These are phyloP conservation scores for Hiodon tergisus DNA, from an alignment of 2,113 vertebrate species.

Conservation along the genomic window DNA sequence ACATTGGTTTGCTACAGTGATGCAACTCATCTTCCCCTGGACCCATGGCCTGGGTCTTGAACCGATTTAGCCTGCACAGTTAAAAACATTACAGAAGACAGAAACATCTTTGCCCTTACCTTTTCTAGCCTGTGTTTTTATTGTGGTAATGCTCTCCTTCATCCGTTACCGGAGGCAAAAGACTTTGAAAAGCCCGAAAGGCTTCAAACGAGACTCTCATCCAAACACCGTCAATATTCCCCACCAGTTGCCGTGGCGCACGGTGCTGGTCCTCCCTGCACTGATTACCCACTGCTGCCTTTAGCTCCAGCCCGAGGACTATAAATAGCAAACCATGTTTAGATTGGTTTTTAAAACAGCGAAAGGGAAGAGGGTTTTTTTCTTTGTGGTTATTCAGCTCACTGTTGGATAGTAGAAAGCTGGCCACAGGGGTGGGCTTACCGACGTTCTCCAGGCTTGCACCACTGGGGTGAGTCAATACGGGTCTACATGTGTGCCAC, in stretches of 20 bases:
- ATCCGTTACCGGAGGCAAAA: too few species aligned
- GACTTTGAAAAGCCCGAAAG: too few species aligned
- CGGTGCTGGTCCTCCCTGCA: neutral
- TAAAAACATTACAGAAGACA: too few species aligned
- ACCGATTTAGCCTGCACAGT: too few species aligned
- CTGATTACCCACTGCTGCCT: neutral
- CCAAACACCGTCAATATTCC: neutral
- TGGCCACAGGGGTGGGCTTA: constrained; percentile 38
- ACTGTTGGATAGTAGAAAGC: constrained; percentile 27
- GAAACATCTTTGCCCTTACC: too few species aligned
- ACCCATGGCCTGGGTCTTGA: too few species aligned
- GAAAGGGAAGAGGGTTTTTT: neutral
- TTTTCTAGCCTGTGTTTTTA: too few species aligned
- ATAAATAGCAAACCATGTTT: constrained; percentile 12
- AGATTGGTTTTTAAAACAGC: constrained; percentile 13
- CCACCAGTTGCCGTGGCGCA: neutral
- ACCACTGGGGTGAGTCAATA: constrained; percentile 44
- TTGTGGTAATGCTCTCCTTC: too few species aligned
- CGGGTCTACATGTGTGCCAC: constrained; percentile 2
- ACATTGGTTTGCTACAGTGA: neutral
- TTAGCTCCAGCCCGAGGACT: neutral
- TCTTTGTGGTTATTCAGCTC: neutral
- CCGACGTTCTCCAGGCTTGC: constrained; percentile 33
- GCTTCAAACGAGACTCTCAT: too few species aligned
- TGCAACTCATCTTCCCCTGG: too few species aligned